These are phyloP conservation scores for Tragopan temminckii DNA, from an alignment of 2,797 vertebrate species.

Conservation along the genomic window DNA sequence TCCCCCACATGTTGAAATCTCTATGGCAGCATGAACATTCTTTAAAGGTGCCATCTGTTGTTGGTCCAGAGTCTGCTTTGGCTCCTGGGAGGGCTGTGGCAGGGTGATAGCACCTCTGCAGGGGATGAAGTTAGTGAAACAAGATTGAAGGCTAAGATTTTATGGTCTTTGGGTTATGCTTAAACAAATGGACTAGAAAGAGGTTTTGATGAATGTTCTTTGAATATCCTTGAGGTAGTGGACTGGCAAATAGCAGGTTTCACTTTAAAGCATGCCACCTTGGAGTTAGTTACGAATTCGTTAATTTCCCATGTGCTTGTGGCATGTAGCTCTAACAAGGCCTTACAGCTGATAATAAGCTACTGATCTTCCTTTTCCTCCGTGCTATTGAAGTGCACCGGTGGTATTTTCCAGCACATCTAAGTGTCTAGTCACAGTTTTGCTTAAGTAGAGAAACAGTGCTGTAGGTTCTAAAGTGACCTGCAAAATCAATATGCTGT, in stretches of 20 bases:
- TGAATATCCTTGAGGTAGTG: not conserved
- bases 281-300: not conserved
- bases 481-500: not conserved
- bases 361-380: not conserved
- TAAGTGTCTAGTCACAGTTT: not conserved
- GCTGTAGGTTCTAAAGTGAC: not conserved
- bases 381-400: rapidly evolving
- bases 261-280: not conserved
- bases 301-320: not conserved
- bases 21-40: not conserved
- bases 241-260: not conserved
- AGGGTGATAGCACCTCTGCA: not conserved
- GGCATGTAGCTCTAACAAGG: not conserved
- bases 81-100: not conserved
- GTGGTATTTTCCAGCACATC: not conserved
- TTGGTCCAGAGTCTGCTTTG: not conserved
- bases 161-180: not conserved
- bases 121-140: not conserved
- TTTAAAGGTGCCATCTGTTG: not conserved
- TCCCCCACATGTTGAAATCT: not conserved
- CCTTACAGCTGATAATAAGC: not conserved
- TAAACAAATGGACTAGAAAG: not conserved
- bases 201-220: not conserved
- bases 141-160: not conserved
- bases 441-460: not conserved